Conservation (phyloP, 2,888 invertebrate genomes). For the Drosophila kokeensis region DNA sequence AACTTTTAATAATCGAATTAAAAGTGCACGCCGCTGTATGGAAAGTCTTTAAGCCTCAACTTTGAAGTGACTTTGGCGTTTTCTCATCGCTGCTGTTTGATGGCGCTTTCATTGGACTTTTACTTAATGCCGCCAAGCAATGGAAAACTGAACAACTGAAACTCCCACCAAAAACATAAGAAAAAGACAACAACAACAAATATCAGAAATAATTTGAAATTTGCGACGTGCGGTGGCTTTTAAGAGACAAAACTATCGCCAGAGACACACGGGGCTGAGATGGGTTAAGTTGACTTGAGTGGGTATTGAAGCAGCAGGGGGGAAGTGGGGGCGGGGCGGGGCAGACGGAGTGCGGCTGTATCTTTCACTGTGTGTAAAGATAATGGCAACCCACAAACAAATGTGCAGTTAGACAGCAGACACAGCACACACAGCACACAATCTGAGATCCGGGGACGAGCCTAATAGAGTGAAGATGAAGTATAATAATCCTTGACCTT, state of each 20-base stretch:
- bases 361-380: conserved; percentile 54
- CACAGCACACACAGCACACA: conserved; percentile 27
- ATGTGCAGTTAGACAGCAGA: conserved; percentile 55
- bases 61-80: conserved; percentile 49
- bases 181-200: conserved; percentile 22
- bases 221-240: conserved; percentile 45
- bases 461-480: conserved; percentile 80
- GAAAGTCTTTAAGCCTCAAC: conserved; percentile 70
- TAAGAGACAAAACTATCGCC: conserved; percentile 71
- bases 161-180: conserved; percentile 57
- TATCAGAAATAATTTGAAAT: conserved; percentile 30
- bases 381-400: conserved; percentile 72
- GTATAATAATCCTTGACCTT: conserved; percentile 82
- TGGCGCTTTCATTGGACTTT: conserved; percentile 77
- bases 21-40: conserved; percentile 63
- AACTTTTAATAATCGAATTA: conserved; percentile 81
- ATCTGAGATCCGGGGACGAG: conserved; percentile 35
- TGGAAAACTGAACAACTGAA: conserved; percentile 49
- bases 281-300: conserved; percentile 31
- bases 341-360: conserved; percentile 2
- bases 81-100: conserved; percentile 44
- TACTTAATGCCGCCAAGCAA: conserved; percentile 71
- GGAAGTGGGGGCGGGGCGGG: background rate
- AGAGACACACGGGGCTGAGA: conserved; percentile 22
- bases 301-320: conserved; percentile 17